Conservation (phyloP, 2,888 invertebrate species). For the Congeria kusceri region DNA sequence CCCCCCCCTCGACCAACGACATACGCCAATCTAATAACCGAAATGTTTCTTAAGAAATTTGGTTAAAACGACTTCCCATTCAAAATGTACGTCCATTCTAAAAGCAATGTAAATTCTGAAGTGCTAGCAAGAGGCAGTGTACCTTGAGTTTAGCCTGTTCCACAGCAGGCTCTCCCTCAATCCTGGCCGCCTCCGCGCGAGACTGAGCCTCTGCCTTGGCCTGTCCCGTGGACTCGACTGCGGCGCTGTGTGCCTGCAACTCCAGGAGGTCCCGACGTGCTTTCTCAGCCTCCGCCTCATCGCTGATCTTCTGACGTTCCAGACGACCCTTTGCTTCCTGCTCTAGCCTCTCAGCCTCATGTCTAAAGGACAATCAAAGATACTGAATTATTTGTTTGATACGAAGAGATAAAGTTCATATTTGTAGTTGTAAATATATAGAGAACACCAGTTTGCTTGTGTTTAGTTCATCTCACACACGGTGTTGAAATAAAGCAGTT, state of each 20-base stretch:
- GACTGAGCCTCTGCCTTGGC: constrained; percentile 87
- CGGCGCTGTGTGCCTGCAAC: constrained; percentile 86
- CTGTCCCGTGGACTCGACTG: constrained; percentile 86
- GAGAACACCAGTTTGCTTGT: no score
- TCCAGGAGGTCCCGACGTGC: constrained; percentile 85
- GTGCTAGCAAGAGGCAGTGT: background rate
- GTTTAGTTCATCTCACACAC: no score
- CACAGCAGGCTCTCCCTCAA: constrained; percentile 87
- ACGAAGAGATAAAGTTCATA: no score
- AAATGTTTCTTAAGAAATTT: no score
- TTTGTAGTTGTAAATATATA: no score
- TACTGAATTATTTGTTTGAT: no score
- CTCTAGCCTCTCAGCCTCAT: constrained; percentile 86
- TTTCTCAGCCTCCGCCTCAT: constrained; percentile 86
- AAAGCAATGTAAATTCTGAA: no score
- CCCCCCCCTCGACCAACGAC: no score
- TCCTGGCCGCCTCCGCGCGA: constrained; percentile 86
- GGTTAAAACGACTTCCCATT: no score
- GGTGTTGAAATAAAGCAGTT: no score
- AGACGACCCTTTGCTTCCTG: constrained; percentile 86
- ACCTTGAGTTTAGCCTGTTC: constrained; percentile 86
- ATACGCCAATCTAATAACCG: no score
- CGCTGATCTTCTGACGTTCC: constrained; percentile 86
- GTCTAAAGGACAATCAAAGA: constrained; percentile 75
- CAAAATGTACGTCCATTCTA: no score